Conservation (phyloP, 1,140 invertebrate species). For the Galendromus occidentalis region DNA sequence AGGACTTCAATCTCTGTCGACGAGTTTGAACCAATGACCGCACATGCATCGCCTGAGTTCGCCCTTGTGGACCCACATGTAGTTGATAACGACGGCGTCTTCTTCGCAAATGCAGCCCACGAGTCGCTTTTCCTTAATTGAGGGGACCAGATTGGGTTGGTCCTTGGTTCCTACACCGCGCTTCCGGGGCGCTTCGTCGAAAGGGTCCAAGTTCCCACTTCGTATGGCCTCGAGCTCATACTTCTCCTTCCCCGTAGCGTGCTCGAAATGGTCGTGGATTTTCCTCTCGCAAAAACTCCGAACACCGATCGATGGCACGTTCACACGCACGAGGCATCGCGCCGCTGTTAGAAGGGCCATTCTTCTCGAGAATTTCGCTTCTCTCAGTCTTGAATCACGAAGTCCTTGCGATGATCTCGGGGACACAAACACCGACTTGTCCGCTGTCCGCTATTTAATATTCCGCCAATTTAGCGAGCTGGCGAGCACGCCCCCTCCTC, state of each 20-base stretch:
- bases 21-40: slow-evolving; percentile 86
- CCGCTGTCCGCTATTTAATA: not conserved
- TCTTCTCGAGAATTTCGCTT: not conserved
- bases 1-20: slow-evolving; percentile 29
- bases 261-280: slow-evolving; percentile 54
- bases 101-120: slow-evolving; percentile 93
- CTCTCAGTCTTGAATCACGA: not conserved
- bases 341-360: not conserved
- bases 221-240: slow-evolving; percentile 59
- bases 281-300: not conserved
- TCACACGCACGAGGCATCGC: not conserved
- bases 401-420: slow-evolving; percentile 6
- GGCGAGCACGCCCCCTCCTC: too few species aligned
- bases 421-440: not conserved
- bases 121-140: slow-evolving; percentile 62
- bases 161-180: slow-evolving; percentile 59
- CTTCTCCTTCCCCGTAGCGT: slow-evolving; percentile 77
- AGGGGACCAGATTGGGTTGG: slow-evolving; percentile 67
- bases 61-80: slow-evolving; percentile 82
- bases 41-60: slow-evolving; percentile 75
- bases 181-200: slow-evolving; percentile 57
- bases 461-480: not conserved
- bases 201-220: slow-evolving; percentile 78
- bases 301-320: not conserved
- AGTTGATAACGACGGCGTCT: slow-evolving; percentile 62